Evolutionary conservation across 2,888 invertebrate genomes (phyloP), one percentile per base, ranked within the genome.

Genomic region (Pyrochroa serraticornis): DNA sequence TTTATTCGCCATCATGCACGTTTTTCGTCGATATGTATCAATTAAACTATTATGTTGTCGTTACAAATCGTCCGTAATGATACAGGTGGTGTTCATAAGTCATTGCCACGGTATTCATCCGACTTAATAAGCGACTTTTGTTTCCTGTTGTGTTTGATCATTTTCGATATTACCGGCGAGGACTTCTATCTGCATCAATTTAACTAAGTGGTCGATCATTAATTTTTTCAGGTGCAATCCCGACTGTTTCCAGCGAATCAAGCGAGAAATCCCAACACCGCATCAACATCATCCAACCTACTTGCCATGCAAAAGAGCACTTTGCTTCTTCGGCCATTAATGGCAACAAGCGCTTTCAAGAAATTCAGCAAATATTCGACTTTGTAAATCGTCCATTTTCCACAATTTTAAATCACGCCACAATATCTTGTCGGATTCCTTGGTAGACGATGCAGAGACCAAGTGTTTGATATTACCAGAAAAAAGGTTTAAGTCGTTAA

Each of bases 1-100:
- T 69, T 66, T 69, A 62, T 65, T 65, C 60, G 64, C 65, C 64
- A 62, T 62, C 60, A 63, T 70, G 65, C 68, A 67, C 68, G 68
- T 67, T 69, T 69, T 68, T 57, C 58, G 65, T 58, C 73, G 66
- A 74, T 71, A 64, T 72, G 72, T 73, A 74, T 72, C 74, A 75
- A 76, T 75, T 76, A 76, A 75, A 75, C 72, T 66, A 75, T 76
- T 76, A 76, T 73, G 71, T 69, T 75, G 75, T 75, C 76, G 71
- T 71, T 75, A 72, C 69, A 74, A 74, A 75, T 75, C 71, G 72
- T 68, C 64, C 48, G 69, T 75, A 75, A 75, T 76, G 69, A 75
- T 72, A 75, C 73, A 71, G 72, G 67, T 70, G 70, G 64, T 55
- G 71, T 66, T 65, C 65, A 71, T 72, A 71, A 71, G 69, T 72